Evolutionary conservation across 2,888 invertebrate species (phyloP).

Genomic region (Anaspis maculata): DNA sequence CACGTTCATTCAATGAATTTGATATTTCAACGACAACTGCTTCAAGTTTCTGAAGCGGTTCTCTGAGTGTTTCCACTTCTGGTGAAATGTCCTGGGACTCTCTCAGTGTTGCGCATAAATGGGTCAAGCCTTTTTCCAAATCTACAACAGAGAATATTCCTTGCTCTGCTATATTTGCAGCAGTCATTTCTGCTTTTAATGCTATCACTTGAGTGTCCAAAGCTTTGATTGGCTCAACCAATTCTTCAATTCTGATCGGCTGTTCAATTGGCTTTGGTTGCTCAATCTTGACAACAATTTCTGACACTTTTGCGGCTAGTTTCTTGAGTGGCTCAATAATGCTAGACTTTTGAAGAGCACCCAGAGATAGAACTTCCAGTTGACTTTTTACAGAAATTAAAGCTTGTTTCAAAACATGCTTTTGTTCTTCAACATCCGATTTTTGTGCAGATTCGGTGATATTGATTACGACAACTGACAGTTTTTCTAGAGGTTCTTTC

Average conservation of each 20-base stretch:
- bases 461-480: background rate
- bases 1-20: conserved; percentile 10
- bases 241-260: no score
- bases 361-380: background rate
- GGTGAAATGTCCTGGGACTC: no score
- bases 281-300: no score
- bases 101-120: background rate
- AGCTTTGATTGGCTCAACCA: conserved; percentile 3
- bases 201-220: conserved; percentile 1
- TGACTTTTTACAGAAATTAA: background rate
- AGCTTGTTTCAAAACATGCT: background rate
- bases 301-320: conserved; percentile 9
- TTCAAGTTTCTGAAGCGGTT: conserved; percentile 12
- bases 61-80: conserved; percentile 8
- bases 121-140: background rate
- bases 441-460: background rate
- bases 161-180: background rate
- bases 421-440: conserved; percentile 1
- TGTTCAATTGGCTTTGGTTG: no score
- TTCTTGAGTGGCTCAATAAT: conserved; percentile 10
- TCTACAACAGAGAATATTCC: conserved; percentile 1
- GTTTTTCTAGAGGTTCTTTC: background rate
- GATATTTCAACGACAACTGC: conserved; percentile 8
- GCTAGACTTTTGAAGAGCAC: background rate
- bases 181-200: background rate